Percentiles rank a stretch among this genome's conserved stretches.
Evolutionary conservation across 2,888 invertebrate genomes (phyloP).

Genomic region (Ectemnius cavifrons): DNA sequence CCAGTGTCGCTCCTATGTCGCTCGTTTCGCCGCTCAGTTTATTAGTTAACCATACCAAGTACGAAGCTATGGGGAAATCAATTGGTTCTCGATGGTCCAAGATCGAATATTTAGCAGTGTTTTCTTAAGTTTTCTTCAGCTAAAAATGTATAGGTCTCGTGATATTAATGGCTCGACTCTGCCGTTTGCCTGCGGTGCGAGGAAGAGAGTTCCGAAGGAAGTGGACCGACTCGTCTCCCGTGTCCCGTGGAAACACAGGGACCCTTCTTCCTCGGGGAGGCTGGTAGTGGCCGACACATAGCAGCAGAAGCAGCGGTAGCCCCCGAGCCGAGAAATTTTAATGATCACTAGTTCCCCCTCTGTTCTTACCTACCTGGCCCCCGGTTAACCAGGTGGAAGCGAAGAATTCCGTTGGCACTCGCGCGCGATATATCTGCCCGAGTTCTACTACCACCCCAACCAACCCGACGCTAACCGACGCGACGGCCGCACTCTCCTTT

Average conservation of each 20-base stretch:
- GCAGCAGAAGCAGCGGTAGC: not conserved
- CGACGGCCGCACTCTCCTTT: conserved; percentile 16
- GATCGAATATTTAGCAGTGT: no score
- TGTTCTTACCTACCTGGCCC: conserved; percentile 67
- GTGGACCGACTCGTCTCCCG: not conserved
- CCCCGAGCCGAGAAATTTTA: conserved; percentile 64
- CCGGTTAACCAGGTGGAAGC: conserved; percentile 67
- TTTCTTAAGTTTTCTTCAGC: no score
- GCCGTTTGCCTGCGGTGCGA: no score
- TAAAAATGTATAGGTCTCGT: no score
- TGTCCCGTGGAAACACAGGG: no score
- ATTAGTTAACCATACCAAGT: no score
- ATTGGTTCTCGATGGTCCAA: no score
- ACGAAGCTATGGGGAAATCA: no score
- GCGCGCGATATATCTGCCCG: not conserved
- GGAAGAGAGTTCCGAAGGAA: not conserved
- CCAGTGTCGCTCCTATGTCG: no score
- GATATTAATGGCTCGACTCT: no score
- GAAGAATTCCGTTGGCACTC: conserved; percentile 59
- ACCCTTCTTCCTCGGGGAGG: no score
- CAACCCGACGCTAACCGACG: conserved; percentile 51
- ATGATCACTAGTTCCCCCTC: conserved; percentile 61
- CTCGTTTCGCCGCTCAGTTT: no score
- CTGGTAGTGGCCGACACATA: not conserved
- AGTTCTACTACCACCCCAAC: conserved; percentile 3